Evolutionary conservation across 2,797 vertebrate species (phyloP), one percentile per base, ranked within the genome.

Genomic region (Lophotriccus pileatus): DNA sequence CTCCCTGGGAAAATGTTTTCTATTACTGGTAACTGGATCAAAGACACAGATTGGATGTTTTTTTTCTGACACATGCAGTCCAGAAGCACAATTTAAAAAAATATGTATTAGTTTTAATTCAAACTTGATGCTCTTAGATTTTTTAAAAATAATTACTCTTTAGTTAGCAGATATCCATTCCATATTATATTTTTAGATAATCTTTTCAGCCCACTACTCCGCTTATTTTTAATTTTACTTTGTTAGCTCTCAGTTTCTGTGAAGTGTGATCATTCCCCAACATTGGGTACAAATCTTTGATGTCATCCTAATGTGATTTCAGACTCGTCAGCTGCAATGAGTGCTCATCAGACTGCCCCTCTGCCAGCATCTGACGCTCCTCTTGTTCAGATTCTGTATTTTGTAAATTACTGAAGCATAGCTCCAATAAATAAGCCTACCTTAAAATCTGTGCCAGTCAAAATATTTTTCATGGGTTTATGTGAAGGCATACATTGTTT

Each of bases 321-420:
- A 39, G 66, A 82, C 74, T 87, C 92, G 69, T 90, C 69, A 94
- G 50, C 63, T 89, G 73, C 95, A 96, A 73, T 39, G 69, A 93
- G 88, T 72, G 94, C 88, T 84, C 87, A 62, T 89, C 95, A 95
- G 87, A 82, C 95, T 96, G 93, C 83, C 47, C 89, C 95, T 98
- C 94, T 79, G 76, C 7, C 7, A 84, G 94, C 91, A 78, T 97
- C 97, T 93, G 76, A 97, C 70, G 90, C 97, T 98, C 95, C 89
- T 98, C 97, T 97, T 98, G 96, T 97, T 96, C 95, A 96, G 87
- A 90, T 88, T 95, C 94, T 96, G 95, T 91, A 91, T 97, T 97
- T 97, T 95, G 97, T 96, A 97, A 98, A 95, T 93, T 97, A 98
- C 97, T 97, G 97, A 97, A 97, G 97, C 97, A 93, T 96, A 96